phyloP scores from a whole-genome alignment of 2,113 vertebrate genomes.

The Zootoca vivipara region DNA sequence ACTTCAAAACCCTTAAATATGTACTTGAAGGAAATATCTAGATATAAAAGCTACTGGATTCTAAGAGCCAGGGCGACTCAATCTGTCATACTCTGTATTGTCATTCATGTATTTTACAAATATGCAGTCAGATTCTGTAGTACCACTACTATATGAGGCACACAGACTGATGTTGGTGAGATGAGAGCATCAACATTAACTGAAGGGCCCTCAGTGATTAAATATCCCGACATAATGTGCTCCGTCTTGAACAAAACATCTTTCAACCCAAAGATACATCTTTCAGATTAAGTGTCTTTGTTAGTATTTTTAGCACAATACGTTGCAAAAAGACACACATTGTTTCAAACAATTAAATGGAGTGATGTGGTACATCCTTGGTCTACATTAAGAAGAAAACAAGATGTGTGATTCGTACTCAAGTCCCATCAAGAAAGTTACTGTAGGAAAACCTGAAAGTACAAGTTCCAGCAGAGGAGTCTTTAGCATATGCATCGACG shows the following conservation, averaged over 20 bases:
- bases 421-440: background rate
- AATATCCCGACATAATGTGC: background rate
- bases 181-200: background rate
- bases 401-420: background rate
- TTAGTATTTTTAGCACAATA: background rate
- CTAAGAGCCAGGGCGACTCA: background rate
- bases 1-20: background rate
- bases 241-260: background rate
- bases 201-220: background rate
- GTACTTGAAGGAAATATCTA: background rate
- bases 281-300: background rate
- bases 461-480: background rate
- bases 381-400: background rate
- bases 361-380: background rate
- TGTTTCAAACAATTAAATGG: background rate
- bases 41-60: background rate
- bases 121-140: background rate
- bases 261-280: background rate
- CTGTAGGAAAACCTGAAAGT: background rate
- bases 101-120: constrained; percentile 1
- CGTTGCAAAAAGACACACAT: background rate
- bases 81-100: background rate
- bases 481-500: too few relatives aligned
- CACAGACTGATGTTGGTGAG: background rate
- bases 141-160: background rate